phyloP scores from a whole-genome alignment of 2,888 invertebrate genomes.

The Notodonta dromedarius region DNA sequence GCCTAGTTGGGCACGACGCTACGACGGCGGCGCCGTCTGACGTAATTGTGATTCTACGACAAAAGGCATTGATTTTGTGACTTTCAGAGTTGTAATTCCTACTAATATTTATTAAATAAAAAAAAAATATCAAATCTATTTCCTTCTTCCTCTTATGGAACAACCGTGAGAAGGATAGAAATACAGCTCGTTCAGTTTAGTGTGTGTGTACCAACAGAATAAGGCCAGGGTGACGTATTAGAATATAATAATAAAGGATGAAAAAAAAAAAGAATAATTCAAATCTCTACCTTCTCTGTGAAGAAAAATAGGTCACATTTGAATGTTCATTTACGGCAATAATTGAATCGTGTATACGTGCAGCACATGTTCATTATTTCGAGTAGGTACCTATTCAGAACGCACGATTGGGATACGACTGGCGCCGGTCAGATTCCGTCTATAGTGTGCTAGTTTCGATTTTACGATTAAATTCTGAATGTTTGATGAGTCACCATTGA shows the following conservation, averaged over 20 bases:
- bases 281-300: no score
- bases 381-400: neutral
- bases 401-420: neutral
- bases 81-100: neutral
- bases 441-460: neutral
- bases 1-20: conserved; percentile 38
- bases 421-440: neutral
- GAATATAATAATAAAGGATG: no score
- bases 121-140: no score
- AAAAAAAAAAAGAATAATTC: no score
- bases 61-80: conserved; percentile 26
- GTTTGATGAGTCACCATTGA: neutral
- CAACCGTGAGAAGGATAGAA: no score
- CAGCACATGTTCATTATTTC: neutral
- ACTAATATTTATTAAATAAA: no score
- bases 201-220: no score
- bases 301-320: no score
- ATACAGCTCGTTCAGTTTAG: no score
- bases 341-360: conserved; percentile 2
- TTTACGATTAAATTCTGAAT: neutral
- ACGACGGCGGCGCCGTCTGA: conserved; percentile 10
- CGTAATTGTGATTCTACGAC: conserved; percentile 34
- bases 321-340: neutral
- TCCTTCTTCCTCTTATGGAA: no score
- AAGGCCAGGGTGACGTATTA: no score